A percentile compares a stretch with the other conserved stretches of the same genome.
Evolutionary conservation across 2,888 invertebrate genomes (phyloP).

Genomic region (Melieria crassipennis): DNA sequence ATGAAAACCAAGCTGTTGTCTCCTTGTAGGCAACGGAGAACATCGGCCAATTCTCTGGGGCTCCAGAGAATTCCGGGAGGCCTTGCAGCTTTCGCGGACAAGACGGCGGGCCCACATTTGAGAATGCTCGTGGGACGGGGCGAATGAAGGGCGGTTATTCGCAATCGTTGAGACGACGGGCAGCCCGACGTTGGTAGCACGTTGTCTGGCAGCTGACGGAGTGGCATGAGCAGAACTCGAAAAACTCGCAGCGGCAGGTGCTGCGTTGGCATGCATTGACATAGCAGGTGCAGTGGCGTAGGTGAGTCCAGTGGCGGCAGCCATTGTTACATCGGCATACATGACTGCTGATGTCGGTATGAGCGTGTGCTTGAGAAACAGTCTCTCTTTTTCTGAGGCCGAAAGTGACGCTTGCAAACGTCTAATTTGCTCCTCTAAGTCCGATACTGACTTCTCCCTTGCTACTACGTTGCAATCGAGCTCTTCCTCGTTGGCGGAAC

Average conservation of each 20-base stretch:
- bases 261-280: background rate
- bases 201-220: too few relatives aligned
- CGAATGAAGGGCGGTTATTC: background rate
- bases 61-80: slow-evolving; percentile 41
- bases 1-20: slow-evolving; percentile 35
- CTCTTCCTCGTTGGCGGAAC: background rate
- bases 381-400: slow-evolving; percentile 15
- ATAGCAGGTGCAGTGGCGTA: background rate
- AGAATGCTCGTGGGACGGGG: background rate
- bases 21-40: slow-evolving; percentile 39
- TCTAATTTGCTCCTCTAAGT: slow-evolving; percentile 11
- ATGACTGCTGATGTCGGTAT: background rate
- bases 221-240: too few relatives aligned
- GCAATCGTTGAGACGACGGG: background rate
- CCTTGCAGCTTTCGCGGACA: slow-evolving; percentile 39
- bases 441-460: background rate
- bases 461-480: slow-evolving; percentile 5
- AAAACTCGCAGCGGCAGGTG: background rate
- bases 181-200: too few relatives aligned
- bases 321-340: background rate
- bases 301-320: background rate
- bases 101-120: background rate
- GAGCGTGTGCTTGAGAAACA: background rate
- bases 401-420: slow-evolving; percentile 7
- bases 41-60: slow-evolving; percentile 45